Evolutionary conservation across 2,113 vertebrate genomes (phyloP), one percentile per base, ranked within the genome.

Genomic region (Steatornis caripensis): DNA sequence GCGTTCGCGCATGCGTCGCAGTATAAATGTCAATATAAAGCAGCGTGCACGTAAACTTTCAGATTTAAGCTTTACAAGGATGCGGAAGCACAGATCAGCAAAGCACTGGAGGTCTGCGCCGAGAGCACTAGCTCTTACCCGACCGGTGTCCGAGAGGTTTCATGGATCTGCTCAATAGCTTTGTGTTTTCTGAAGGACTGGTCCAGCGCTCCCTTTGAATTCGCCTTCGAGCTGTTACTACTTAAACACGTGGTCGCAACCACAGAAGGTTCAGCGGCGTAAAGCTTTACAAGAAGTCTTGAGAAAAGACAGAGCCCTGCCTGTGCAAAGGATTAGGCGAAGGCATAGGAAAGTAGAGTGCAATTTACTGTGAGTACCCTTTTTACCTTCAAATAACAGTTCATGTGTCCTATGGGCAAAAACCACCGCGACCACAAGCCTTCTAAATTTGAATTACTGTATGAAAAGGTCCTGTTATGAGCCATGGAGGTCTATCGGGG

Each of bases 1-100:
- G 22, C 1, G 32, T 16, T 26, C 22, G 4, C 3, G 0, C 1
- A 2, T 1, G 29, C 0, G 2, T 21, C 3, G 0, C 29, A 8
- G 36, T 11, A 14, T 26, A 46, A 58, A 26, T 0, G 14, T 27
- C 74, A 23, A 11, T 2, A 15, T 8, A 27, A 69, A 60, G 69
- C 51, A 55, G 45, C 23, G 15, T 5, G 4, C 11, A 2, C 1
- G 16, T 15, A 23, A 65, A n/a, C 6, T 17, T 60, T 16, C 6
- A 20, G 19, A 70, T 49, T n/a, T 18, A 48, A 81, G 51, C 45
- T 65, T 85, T 60, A 55, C 0, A 12, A 62, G 70, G 46, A 45
- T 0, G 2, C 10, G 26, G 57, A 72, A 71, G 75, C 2, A 43
- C 70, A 61, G 29, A 39, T 5, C 41, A 41, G 75, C 57, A 21